These are phyloP conservation scores for Lissonota sp. DNA, from an alignment of 2,888 invertebrate species.

Conservation along the genomic window DNA sequence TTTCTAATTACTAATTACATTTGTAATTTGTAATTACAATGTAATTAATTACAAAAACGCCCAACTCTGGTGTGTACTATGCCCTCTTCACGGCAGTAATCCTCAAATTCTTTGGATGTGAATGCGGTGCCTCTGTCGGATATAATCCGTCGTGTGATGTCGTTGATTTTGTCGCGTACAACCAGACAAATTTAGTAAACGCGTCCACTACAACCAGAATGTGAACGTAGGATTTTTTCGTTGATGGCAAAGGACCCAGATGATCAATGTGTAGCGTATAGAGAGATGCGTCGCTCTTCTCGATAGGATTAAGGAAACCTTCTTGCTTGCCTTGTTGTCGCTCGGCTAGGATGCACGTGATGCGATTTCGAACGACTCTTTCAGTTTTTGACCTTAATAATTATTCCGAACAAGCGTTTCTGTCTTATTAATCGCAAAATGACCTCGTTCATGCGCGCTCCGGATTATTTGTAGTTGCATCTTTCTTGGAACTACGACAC, in stretches of 20 bases:
- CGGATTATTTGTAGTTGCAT: constrained; percentile 41
- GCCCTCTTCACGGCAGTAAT: no score
- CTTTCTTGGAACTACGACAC: constrained; percentile 23
- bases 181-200: constrained; percentile 72
- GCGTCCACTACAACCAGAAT: constrained; percentile 32
- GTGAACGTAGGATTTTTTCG: constrained; percentile 30
- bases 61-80: no score
- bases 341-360: constrained; percentile 58
- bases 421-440: constrained; percentile 42
- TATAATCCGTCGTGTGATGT: constrained; percentile 63
- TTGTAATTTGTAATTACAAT: no score
- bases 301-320: constrained; percentile 73
- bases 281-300: constrained; percentile 73
- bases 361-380: constrained; percentile 53
- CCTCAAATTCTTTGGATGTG: no score
- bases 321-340: constrained; percentile 73
- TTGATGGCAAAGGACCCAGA: constrained; percentile 71
- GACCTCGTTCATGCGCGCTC: constrained; percentile 39
- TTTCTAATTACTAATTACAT: no score
- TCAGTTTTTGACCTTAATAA: constrained; percentile 64
- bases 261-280: constrained; percentile 77
- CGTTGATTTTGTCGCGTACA: constrained; percentile 72
- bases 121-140: no score
- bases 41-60: no score
- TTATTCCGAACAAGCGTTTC: constrained; percentile 61